phyloP scores from a whole-genome alignment of 2,113 vertebrate genomes.

The Struthidea cinerea region DNA sequence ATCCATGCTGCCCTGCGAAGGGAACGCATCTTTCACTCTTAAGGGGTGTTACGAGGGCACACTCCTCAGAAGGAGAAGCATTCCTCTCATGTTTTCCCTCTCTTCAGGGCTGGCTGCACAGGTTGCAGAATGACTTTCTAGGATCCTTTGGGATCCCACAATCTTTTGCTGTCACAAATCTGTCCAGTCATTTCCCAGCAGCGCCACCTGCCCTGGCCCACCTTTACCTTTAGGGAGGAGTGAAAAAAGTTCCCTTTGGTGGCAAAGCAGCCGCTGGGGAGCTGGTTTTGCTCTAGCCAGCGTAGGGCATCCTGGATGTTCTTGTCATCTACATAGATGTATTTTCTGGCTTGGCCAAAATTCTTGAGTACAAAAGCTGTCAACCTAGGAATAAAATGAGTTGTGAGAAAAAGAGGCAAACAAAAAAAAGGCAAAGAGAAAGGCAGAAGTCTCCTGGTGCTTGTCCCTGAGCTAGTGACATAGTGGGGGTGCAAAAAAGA shows the following conservation, averaged over 20 bases:
- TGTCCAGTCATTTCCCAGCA: neutral
- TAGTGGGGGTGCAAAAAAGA: neutral
- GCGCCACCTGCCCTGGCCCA: neutral
- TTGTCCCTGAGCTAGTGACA: neutral
- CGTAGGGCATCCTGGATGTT: constrained; percentile 65
- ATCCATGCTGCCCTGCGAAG: constrained; percentile 74
- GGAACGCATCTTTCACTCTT: neutral
- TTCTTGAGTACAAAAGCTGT: constrained; percentile 86
- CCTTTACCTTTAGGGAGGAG: constrained; percentile 78
- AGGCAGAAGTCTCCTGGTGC: neutral
- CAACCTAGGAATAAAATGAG: constrained; percentile 67
- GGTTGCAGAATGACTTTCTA: neutral
- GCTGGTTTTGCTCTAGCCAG: constrained; percentile 76
- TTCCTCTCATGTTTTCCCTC: neutral
- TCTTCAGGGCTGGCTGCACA: neutral
- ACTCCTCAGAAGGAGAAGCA: neutral
- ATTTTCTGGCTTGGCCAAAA: constrained; percentile 72
- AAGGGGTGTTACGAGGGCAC: neutral
- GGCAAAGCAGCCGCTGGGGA: constrained; percentile 72
- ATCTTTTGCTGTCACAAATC: neutral
- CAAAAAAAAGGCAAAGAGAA: neutral
- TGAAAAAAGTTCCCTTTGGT: constrained; percentile 77
- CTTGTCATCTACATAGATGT: constrained; percentile 72
- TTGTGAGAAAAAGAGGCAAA: neutral
- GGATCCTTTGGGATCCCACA: neutral